Percentiles rank a stretch among this genome's conserved stretches.
Conservation (phyloP, 2,797 vertebrate species). For the Parotocinclus haroldoi region DNA sequence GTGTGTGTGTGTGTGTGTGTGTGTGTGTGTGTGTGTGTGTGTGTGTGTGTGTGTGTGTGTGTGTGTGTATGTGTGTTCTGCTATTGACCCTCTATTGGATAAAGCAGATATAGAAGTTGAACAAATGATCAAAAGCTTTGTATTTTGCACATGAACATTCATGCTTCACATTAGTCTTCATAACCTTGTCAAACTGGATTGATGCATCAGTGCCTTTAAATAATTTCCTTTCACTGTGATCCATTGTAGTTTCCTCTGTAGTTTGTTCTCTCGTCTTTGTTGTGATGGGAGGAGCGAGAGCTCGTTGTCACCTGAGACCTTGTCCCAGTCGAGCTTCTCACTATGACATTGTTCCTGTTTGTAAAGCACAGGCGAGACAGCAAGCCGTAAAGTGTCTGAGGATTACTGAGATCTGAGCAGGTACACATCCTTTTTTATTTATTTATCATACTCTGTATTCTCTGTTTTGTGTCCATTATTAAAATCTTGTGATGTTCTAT, state of each 20-base stretch:
- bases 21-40: too few species aligned
- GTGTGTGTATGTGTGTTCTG: too few species aligned
- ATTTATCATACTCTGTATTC: not conserved
- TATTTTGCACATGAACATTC: too few species aligned
- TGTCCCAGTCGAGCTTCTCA: conserved; percentile 33
- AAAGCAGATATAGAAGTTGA: too few species aligned
- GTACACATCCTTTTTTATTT: conserved; percentile 5
- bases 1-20: too few species aligned
- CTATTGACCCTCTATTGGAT: too few species aligned
- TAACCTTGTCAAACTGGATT: too few species aligned
- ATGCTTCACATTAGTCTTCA: too few species aligned
- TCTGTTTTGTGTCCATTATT: not conserved
- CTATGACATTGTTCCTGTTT: conserved; percentile 45
- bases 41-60: too few species aligned
- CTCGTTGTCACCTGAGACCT: conserved; percentile 55
- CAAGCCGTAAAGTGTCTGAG: not conserved
- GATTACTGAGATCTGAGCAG: not conserved
- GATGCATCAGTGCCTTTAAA: too few species aligned
- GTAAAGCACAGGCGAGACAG: conserved; percentile 38
- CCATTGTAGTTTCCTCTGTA: not conserved
- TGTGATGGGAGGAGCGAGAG: conserved; percentile 49
- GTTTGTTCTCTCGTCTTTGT: conserved; percentile 19
- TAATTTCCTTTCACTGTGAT: too few species aligned
- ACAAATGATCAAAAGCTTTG: too few species aligned
- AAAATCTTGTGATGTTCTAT: conserved; percentile 7